Percentiles rank a stretch among this genome's conserved stretches.
phyloP scores from a whole-genome alignment of 2,888 invertebrate species.

The Campoletis raptor region DNA sequence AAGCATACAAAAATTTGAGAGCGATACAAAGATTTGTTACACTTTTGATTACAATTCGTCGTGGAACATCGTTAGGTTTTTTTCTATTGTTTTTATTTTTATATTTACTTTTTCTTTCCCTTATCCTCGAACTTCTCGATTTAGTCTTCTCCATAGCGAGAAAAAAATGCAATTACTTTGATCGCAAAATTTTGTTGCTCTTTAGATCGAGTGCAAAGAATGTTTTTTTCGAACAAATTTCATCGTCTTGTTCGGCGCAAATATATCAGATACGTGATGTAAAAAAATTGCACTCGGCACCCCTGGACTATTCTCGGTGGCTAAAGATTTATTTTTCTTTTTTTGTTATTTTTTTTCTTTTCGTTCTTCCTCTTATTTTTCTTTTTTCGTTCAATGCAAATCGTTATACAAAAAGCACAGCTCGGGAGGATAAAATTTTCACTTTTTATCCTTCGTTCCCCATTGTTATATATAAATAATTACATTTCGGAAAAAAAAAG shows the following conservation, averaged over 20 bases:
- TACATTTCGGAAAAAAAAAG: background rate
- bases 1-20: slow-evolving; percentile 76
- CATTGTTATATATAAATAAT: slow-evolving; percentile 10
- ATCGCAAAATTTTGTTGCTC: background rate
- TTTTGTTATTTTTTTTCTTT: slow-evolving; percentile 5
- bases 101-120: slow-evolving; percentile 26
- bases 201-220: background rate
- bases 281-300: slow-evolving; percentile 11
- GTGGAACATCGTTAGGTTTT: slow-evolving; percentile 60
- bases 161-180: background rate
- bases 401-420: slow-evolving; percentile 62
- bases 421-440: slow-evolving; percentile 31
- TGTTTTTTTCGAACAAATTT: background rate
- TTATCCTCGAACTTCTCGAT: slow-evolving; percentile 6
- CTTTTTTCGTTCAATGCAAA: slow-evolving; percentile 29
- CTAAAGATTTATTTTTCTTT: slow-evolving; percentile 18
- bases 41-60: slow-evolving; percentile 69
- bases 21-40: slow-evolving; percentile 73
- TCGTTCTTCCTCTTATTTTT: background rate
- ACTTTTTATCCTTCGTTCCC: slow-evolving; percentile 11
- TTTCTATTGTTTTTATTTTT: slow-evolving; percentile 33
- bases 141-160: background rate
- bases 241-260: background rate
- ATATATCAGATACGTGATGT: background rate
- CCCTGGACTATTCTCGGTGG: slow-evolving; percentile 4